These are phyloP conservation scores for Cassiopea xamachana DNA, from an alignment of 30 jellyfish, hydroid and myxozoan genomes.

Conservation along the genomic window DNA sequence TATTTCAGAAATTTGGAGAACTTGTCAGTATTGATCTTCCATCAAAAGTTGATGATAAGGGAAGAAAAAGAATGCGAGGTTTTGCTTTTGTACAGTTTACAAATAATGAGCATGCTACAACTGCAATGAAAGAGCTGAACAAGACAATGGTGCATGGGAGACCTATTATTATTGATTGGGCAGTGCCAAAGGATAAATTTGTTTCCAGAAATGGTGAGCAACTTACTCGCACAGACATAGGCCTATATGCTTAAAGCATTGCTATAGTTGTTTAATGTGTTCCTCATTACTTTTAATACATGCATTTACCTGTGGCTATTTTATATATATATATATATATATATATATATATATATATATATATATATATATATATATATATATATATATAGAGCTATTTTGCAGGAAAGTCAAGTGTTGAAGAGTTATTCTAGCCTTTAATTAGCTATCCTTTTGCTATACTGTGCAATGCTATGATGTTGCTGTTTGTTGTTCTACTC, in stretches of 20 bases:
- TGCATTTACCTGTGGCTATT: too few species aligned
- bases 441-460: too few species aligned
- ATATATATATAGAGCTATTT: too few species aligned
- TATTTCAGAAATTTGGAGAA: constrained; percentile 69
- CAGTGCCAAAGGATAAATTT: constrained; percentile 84
- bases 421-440: too few species aligned
- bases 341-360: too few species aligned
- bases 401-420: too few species aligned
- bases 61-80: constrained; percentile 65
- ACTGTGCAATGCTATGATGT: too few species aligned
- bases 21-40: constrained; percentile 76
- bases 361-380: too few species aligned
- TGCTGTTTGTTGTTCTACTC: too few species aligned
- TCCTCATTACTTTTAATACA: too few species aligned
- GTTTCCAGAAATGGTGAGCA: constrained; percentile 28
- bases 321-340: too few species aligned
- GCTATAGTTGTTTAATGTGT: too few species aligned
- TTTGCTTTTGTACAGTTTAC: constrained; percentile 89
- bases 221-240: neutral
- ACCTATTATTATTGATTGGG: constrained; percentile 97
- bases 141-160: constrained; percentile 74
- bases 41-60: constrained; percentile 32
- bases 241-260: neutral
- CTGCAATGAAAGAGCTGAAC: constrained; percentile 84
- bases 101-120: constrained; percentile 65